Evolutionary conservation across 2,888 invertebrate species (phyloP).

Genomic region (Parapristionchus giblindavisi): DNA sequence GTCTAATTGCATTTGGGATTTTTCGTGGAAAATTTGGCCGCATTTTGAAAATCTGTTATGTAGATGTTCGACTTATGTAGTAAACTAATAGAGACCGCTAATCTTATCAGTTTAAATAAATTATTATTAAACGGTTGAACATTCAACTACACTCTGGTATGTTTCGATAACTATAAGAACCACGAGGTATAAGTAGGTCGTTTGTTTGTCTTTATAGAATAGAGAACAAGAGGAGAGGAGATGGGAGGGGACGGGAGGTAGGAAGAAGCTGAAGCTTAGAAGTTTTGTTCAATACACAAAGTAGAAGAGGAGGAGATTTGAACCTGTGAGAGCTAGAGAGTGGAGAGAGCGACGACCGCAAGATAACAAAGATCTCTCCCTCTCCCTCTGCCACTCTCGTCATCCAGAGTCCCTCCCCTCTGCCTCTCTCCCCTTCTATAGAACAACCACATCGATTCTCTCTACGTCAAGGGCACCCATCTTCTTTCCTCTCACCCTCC

Average conservation of each 20-base stretch:
- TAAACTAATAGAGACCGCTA: too few relatives aligned
- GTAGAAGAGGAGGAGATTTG: background rate
- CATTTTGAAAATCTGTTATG: too few relatives aligned
- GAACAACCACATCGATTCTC: conserved; percentile 32
- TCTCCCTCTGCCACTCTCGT: background rate
- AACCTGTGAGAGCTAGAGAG: background rate
- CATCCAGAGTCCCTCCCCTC: background rate
- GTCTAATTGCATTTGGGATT: too few relatives aligned
- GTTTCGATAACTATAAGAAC: too few relatives aligned
- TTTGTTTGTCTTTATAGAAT: background rate
- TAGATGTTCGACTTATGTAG: too few relatives aligned
- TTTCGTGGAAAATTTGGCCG: too few relatives aligned
- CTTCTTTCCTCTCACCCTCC: background rate
- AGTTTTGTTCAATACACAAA: background rate
- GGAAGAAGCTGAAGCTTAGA: background rate
- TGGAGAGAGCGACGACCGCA: background rate
- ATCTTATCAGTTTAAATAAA: too few relatives aligned
- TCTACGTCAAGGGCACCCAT: conserved; percentile 25
- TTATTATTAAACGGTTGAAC: too few relatives aligned
- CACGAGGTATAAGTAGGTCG: too few relatives aligned
- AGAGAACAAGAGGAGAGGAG: background rate
- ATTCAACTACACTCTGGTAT: too few relatives aligned
- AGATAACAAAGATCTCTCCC: background rate
- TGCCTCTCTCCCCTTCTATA: background rate
- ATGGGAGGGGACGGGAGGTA: background rate